These are phyloP conservation scores for Steatocranus sp. DNA, from an alignment of 2,797 vertebrate genomes.

Conservation along the genomic window DNA sequence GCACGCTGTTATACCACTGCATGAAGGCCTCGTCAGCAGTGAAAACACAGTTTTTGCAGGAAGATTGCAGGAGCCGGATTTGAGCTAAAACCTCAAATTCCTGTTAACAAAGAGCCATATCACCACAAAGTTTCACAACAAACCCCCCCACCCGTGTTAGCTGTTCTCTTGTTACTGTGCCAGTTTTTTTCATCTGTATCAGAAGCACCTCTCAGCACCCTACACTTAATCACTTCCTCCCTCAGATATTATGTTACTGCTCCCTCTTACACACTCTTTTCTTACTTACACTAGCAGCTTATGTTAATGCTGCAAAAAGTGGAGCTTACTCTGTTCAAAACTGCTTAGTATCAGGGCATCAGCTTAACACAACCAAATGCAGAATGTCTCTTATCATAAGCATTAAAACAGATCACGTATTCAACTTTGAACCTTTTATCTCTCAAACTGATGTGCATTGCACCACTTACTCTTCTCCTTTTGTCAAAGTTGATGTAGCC, in stretches of 20 bases:
- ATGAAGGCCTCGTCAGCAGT: slow-evolving; percentile 70
- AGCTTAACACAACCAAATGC: background rate
- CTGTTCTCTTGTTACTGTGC: background rate
- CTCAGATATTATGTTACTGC: background rate
- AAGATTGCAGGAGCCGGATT: slow-evolving; percentile 85
- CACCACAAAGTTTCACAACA: slow-evolving; percentile 3
- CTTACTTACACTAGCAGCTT: background rate
- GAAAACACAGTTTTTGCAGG: slow-evolving; percentile 84
- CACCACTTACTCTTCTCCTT: slow-evolving; percentile 81
- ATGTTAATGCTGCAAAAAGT: background rate
- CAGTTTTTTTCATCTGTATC: background rate
- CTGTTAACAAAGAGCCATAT: slow-evolving; percentile 59
- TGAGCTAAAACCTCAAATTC: slow-evolving; percentile 91
- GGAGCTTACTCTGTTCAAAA: background rate
- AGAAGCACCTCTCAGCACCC: background rate
- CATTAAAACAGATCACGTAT: background rate
- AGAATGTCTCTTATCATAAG: background rate
- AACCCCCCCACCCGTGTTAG: background rate
- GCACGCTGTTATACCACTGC: slow-evolving; percentile 82
- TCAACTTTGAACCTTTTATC: background rate
- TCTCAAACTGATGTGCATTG: background rate
- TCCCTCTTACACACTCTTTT: background rate
- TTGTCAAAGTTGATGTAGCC: slow-evolving; percentile 94
- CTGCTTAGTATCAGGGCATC: background rate
- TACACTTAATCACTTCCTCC: slow-evolving; percentile 2